Percentiles rank a stretch among this genome's conserved stretches.
These are phyloP conservation scores for Pseudomugil gertrudae DNA, from an alignment of 2,797 vertebrate genomes.

Conservation along the genomic window DNA sequence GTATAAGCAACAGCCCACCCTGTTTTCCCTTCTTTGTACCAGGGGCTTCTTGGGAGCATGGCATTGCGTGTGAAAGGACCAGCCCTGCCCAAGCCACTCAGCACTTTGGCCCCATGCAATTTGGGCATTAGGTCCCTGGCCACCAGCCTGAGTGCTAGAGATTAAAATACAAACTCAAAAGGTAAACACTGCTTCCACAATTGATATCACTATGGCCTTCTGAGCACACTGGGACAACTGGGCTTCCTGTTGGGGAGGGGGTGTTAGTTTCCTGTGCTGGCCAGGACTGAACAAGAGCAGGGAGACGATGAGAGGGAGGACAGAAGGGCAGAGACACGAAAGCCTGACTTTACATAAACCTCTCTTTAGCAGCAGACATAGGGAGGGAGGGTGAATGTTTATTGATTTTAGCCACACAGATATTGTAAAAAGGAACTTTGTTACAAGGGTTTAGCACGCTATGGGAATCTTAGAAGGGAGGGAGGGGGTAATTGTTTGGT, in stretches of 20 bases:
- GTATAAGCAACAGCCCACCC: slow-evolving; percentile 56
- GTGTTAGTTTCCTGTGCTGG: slow-evolving; percentile 75
- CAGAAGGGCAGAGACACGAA: slow-evolving; percentile 72
- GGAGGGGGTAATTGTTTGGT: slow-evolving; percentile 40
- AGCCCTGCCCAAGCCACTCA: slow-evolving; percentile 73
- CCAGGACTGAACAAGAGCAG: slow-evolving; percentile 60
- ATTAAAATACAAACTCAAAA: slow-evolving; percentile 79
- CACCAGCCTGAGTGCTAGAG: slow-evolving; percentile 67
- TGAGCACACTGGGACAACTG: slow-evolving; percentile 75
- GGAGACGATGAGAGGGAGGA: slow-evolving; percentile 44
- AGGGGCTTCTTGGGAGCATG: slow-evolving; percentile 62
- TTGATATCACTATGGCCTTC: slow-evolving; percentile 78
- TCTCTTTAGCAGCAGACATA: slow-evolving; percentile 65
- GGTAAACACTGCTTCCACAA: slow-evolving; percentile 84
- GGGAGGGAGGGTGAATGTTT: slow-evolving; percentile 80
- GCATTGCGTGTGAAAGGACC: slow-evolving; percentile 81
- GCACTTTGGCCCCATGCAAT: slow-evolving; percentile 69
- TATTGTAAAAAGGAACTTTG: slow-evolving; percentile 83
- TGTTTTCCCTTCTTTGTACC: slow-evolving; percentile 49
- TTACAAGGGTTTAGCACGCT: slow-evolving; percentile 82
- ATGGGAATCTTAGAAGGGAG: slow-evolving; percentile 74
- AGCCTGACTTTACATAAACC: slow-evolving; percentile 79
- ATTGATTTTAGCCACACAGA: slow-evolving; percentile 88
- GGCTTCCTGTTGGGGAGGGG: slow-evolving; percentile 79
- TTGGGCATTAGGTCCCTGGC: slow-evolving; percentile 75